Evolutionary conservation across 2,797 vertebrate species (phyloP).

Genomic region (Manis pentadactyla): DNA sequence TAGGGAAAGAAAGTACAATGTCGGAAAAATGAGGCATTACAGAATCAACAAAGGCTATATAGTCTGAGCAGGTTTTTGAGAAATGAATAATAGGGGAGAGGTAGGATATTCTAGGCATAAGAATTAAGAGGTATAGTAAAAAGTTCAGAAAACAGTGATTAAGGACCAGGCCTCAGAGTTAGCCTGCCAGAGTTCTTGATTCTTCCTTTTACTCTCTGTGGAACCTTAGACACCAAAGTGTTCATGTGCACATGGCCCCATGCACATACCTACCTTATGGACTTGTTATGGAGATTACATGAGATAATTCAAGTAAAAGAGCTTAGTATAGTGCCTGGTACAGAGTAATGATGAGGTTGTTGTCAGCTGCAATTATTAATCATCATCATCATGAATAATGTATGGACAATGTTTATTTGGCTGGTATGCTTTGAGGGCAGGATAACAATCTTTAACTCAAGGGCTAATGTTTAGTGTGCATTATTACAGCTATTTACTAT

Average conservation of each 20-base stretch:
- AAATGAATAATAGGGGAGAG: background rate
- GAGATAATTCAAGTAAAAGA: background rate
- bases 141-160: background rate
- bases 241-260: background rate
- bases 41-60: background rate
- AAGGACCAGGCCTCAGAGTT: background rate
- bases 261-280: background rate
- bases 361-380: background rate
- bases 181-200: background rate
- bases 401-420: background rate
- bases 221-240: background rate
- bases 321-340: background rate
- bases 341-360: background rate
- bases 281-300: background rate
- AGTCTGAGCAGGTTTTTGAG: background rate
- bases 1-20: background rate
- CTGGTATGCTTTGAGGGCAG: background rate
- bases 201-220: background rate
- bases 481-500: background rate
- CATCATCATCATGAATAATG: background rate
- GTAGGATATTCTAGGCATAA: background rate
- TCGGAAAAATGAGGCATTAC: background rate
- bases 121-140: background rate
- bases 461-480: background rate
- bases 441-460: background rate